Evolutionary conservation across 2,888 invertebrate genomes (phyloP), one percentile per base, ranked within the genome.

Genomic region (Cantharis rustica): DNA sequence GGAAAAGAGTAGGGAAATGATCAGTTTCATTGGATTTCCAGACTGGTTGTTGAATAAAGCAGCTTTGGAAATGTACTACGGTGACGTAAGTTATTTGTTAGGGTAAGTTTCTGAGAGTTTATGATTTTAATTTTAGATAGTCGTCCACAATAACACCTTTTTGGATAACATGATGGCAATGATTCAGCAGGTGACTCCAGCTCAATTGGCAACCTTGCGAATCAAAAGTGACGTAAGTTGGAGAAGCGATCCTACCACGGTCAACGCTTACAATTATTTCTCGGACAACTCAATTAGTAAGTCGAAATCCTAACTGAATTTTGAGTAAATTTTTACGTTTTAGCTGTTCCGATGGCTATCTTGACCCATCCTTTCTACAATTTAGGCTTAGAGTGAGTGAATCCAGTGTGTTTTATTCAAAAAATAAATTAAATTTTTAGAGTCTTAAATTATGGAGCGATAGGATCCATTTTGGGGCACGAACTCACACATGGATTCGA

Each of bases 301-400:
- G 92, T 80, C 16, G 10, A 20, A 16, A 17, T 16, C 47, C 26
- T 26, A 27, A 16, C n/a, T 16, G 0, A 73, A 68, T 75, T 47
- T 16, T 70, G 10, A 20, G 61, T 16, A 66, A 70, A 26, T n/a
- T 75, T 16, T 79, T 66, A 73, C 75, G 13, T 85, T 86, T 82
- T 90, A 96, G 96, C 95, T 84, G 91, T 96, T 79, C 96, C 96
- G 66, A 91, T 94, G 86, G 96, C 95, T 81, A 95, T 96, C 87
- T 89, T 96, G 80, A 95, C 95, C 86, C 93, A 93, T 88, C 96
- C 96, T 16, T 95, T 96, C 88, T 96, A 95, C 87, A 92, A 95
- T 87, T 90, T 95, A 86, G 95, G 96, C 82, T 89, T 95, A 78
- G 95, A 95, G 95, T 95, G 90, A 93, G 95, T 91, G 80, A 69